Evolutionary conservation across 2,113 vertebrate species (phyloP), one percentile per base, ranked within the genome.

Genomic region (Bathybates hornii): DNA sequence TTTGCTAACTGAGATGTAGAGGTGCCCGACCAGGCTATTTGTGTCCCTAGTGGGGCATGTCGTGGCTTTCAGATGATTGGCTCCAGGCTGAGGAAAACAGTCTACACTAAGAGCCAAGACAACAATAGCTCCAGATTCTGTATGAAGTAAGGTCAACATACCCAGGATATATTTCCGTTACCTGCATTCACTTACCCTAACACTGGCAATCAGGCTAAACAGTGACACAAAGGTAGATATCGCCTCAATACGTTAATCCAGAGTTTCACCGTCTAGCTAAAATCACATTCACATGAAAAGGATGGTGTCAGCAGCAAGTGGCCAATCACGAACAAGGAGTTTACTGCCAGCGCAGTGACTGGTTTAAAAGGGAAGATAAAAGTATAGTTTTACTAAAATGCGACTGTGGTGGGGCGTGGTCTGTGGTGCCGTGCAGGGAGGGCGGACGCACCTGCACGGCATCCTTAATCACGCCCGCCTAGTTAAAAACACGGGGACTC

Each of bases 361-460:
- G 21, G 14, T 45, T 48, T 76, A 76, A 27, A 48, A 7, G 14
- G n/a, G 8, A 48, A 73, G 13, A 73, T 45, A 29, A 76, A 76
- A 29, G 5, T 76, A 45, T 0, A 29, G 14, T 76, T 76, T 29
- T 48, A 76, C 14, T 48, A 17, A 76, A 48, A 11, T 48, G 43
- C 0, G 0, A 48, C 24, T 24, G 24, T 24, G 24, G 24, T 24
- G 24, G 24, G 24, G 24, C 24, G 24, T 24, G 24, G 24, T 24
- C 24, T 24, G 24, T 3, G 24, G 24, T 24, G 24, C 24, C 24
- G 24, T 24, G 24, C 24, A 24, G 24, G 24, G 24, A 24, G 24
- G 24, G 24, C 24, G 24, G 24, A 24, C 24, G 24, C 24, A 24
- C 24, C 24, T 24, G 24, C 24, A 24, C 24, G 24, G 24, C 24